Percentiles rank a stretch among this genome's conserved stretches.
phyloP scores from a whole-genome alignment of 1,140 invertebrate genomes.

The Pseudobourletiella spinata region DNA sequence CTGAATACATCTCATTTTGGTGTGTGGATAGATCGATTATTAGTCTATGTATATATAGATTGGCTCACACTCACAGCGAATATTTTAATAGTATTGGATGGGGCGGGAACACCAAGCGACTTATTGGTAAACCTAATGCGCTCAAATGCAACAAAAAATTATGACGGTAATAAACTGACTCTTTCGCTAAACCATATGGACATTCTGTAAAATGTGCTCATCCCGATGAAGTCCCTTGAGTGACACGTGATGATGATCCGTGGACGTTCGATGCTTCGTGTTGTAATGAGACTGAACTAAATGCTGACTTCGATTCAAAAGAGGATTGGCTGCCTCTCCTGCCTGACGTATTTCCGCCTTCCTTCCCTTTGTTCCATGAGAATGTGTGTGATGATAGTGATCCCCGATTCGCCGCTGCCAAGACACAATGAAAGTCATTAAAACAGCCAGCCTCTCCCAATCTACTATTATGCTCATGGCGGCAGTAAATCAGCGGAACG shows the following conservation, averaged over 20 bases:
- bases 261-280: constrained; percentile 26
- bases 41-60: too few relatives aligned
- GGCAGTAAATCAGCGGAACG: too few relatives aligned
- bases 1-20: too few relatives aligned
- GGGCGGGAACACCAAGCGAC: too few relatives aligned
- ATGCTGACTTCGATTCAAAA: constrained; percentile 28
- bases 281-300: constrained; percentile 16
- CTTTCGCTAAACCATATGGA: constrained; percentile 34
- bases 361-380: constrained; percentile 24
- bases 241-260: constrained; percentile 36
- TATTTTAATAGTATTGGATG: too few relatives aligned
- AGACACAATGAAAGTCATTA: constrained; percentile 8
- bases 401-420: constrained; percentile 21
- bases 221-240: constrained; percentile 34
- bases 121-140: too few relatives aligned
- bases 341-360: constrained; percentile 32
- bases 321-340: constrained; percentile 32
- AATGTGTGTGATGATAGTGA: constrained; percentile 30
- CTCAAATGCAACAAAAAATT: too few relatives aligned
- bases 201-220: constrained; percentile 35
- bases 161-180: background rate
- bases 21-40: too few relatives aligned
- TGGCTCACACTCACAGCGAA: too few relatives aligned
- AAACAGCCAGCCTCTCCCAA: too few relatives aligned
- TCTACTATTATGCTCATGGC: too few relatives aligned